These are phyloP conservation scores for Cepaea hortensis DNA, from an alignment of 2,888 invertebrate genomes.

Conservation along the genomic window DNA sequence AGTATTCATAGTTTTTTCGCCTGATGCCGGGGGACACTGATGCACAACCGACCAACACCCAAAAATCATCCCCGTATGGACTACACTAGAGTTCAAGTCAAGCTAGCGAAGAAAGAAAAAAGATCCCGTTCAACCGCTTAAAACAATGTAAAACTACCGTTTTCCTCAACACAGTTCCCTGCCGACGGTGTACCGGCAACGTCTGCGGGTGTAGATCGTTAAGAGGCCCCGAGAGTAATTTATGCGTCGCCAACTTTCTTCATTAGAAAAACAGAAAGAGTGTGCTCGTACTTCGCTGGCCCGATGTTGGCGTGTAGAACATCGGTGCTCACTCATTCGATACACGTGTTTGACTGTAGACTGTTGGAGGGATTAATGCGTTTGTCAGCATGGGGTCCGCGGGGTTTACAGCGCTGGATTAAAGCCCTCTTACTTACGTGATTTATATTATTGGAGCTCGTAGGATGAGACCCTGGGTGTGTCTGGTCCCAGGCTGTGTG, in stretches of 20 bases:
- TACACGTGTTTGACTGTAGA: conserved; percentile 6
- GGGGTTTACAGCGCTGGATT: not conserved
- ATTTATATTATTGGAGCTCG: not conserved
- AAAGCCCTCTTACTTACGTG: not conserved
- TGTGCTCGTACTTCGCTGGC: conserved; percentile 11
- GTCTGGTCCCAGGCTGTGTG: not conserved
- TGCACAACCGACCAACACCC: too few species aligned
- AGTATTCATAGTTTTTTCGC: too few species aligned
- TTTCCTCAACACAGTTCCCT: not conserved
- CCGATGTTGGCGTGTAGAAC: not conserved
- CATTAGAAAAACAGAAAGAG: conserved; percentile 14
- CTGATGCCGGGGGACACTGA: too few species aligned
- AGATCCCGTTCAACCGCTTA: not conserved
- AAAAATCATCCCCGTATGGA: too few species aligned
- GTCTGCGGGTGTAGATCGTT: not conserved
- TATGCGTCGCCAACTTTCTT: conserved; percentile 34
- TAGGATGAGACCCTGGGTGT: too few species aligned
- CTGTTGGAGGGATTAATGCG: conserved; percentile 5
- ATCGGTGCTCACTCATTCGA: not conserved
- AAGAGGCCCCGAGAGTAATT: conserved; percentile 10
- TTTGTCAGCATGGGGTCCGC: not conserved
- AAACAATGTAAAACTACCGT: not conserved
- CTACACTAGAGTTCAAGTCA: too few species aligned
- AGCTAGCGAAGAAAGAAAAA: too few species aligned
- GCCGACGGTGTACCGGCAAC: not conserved